Evolutionary conservation across 2,797 vertebrate genomes (phyloP).

Genomic region (Crotalus adamanteus): DNA sequence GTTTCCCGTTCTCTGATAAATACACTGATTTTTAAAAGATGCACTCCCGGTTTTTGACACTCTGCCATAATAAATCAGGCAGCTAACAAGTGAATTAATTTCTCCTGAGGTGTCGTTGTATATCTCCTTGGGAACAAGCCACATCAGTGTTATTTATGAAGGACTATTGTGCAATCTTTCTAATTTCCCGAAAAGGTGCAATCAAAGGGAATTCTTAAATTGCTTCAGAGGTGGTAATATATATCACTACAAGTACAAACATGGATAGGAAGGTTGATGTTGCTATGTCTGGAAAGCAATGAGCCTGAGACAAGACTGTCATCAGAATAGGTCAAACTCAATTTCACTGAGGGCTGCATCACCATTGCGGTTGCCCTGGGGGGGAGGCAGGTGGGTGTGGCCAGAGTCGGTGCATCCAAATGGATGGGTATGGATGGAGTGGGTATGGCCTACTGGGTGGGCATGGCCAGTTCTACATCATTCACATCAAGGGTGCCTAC

Average conservation of each 20-base stretch:
- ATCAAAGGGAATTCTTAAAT: background rate
- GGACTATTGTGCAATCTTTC: background rate
- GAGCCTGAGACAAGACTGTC: background rate
- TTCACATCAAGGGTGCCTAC: too few species aligned
- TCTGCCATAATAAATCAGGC: background rate
- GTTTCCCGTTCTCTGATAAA: background rate
- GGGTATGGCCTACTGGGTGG: too few species aligned
- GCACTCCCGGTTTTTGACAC: background rate
- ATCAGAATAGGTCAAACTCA: background rate
- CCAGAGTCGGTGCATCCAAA: too few species aligned
- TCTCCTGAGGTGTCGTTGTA: background rate
- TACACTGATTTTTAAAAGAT: background rate
- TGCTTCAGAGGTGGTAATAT: background rate
- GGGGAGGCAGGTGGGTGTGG: too few species aligned
- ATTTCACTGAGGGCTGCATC: too few species aligned
- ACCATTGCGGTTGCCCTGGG: too few species aligned
- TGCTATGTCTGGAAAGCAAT: background rate
- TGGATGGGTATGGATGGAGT: too few species aligned
- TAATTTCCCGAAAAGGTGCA: background rate
- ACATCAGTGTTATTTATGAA: background rate
- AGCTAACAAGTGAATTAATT: background rate
- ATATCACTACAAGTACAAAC: background rate
- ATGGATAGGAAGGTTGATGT: background rate
- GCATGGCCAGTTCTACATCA: too few species aligned
- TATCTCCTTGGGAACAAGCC: background rate